Percentiles rank a stretch among this genome's conserved stretches.
phyloP scores from a whole-genome alignment of 2,888 invertebrate species.

The Liopterus haemorrhoidalis region DNA sequence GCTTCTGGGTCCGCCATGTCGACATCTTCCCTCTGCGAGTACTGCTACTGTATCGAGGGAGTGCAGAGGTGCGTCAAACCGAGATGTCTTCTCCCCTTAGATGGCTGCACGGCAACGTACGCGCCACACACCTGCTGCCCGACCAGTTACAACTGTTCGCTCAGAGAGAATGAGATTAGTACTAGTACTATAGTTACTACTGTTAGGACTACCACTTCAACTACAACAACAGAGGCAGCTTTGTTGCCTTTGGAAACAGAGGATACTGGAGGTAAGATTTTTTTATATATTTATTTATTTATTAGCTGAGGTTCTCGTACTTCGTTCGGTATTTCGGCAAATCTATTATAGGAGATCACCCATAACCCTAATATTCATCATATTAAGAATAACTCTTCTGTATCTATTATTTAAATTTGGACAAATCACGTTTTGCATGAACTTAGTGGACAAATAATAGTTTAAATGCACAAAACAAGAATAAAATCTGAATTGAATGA shows the following conservation, averaged over 20 bases:
- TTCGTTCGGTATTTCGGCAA: too few species aligned
- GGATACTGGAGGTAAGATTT: conserved; percentile 3
- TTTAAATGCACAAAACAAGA: too few species aligned
- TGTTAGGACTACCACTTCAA: conserved; percentile 8
- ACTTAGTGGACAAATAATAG: too few species aligned
- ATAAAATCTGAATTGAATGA: too few species aligned
- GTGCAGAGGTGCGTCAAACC: conserved; percentile 71
- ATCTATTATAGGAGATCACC: too few species aligned
- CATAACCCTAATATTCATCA: too few species aligned
- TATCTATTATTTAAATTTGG: too few species aligned
- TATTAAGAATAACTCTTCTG: too few species aligned
- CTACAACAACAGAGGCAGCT: conserved; percentile 2
- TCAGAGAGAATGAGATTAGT: conserved; percentile 31
- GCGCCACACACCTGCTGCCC: conserved; percentile 70
- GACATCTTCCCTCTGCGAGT: conserved; percentile 71
- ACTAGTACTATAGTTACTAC: conserved; percentile 36
- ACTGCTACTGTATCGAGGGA: conserved; percentile 73
- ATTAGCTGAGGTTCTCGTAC: too few species aligned
- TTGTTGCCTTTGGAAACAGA: background rate
- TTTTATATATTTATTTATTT: background rate
- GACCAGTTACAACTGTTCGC: conserved; percentile 66
- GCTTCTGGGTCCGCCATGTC: conserved; percentile 80
- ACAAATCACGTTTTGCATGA: too few species aligned
- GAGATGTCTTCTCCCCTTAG: conserved; percentile 68
- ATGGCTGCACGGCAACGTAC: conserved; percentile 59